phyloP scores from a whole-genome alignment of 2,113 vertebrate genomes.

The Proterorhinus semilunaris region DNA sequence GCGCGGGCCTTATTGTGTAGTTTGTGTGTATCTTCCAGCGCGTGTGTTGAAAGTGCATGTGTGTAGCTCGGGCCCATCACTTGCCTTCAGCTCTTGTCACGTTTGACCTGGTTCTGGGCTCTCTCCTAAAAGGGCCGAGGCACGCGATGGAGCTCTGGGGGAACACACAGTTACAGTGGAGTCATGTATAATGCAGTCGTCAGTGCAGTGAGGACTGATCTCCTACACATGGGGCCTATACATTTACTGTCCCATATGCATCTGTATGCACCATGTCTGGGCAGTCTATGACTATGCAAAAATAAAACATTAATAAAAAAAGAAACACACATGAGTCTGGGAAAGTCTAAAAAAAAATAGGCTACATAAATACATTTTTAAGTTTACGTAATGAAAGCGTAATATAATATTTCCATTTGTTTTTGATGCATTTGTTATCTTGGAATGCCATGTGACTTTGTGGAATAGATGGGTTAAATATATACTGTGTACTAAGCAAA shows the following conservation, averaged over 20 bases:
- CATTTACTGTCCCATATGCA: not conserved
- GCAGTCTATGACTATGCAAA: too few relatives aligned
- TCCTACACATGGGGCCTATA: not conserved
- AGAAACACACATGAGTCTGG: too few relatives aligned
- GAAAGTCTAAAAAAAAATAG: too few relatives aligned
- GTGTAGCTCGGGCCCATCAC: slow-evolving; percentile 52
- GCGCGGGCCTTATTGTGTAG: too few relatives aligned
- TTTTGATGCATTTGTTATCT: too few relatives aligned
- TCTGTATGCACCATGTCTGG: not conserved
- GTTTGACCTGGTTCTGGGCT: slow-evolving; percentile 72
- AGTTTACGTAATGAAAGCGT: too few relatives aligned
- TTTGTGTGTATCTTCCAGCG: not conserved
- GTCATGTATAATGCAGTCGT: slow-evolving; percentile 61
- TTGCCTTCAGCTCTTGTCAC: slow-evolving; percentile 64
- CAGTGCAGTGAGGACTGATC: slow-evolving; percentile 18
- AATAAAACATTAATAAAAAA: too few relatives aligned
- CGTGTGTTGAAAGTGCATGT: slow-evolving; percentile 52
- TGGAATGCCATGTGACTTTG: too few relatives aligned
- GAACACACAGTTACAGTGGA: slow-evolving; percentile 24
- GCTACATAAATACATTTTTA: too few relatives aligned
- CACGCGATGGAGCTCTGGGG: slow-evolving; percentile 60
- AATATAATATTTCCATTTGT: too few relatives aligned
- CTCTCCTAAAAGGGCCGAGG: slow-evolving; percentile 64
- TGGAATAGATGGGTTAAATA: too few relatives aligned
- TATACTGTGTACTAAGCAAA: too few relatives aligned